Evolutionary conservation across 2,888 invertebrate species (phyloP), one percentile per base, ranked within the genome.

Genomic region (Shargacucullia verbasci): DNA sequence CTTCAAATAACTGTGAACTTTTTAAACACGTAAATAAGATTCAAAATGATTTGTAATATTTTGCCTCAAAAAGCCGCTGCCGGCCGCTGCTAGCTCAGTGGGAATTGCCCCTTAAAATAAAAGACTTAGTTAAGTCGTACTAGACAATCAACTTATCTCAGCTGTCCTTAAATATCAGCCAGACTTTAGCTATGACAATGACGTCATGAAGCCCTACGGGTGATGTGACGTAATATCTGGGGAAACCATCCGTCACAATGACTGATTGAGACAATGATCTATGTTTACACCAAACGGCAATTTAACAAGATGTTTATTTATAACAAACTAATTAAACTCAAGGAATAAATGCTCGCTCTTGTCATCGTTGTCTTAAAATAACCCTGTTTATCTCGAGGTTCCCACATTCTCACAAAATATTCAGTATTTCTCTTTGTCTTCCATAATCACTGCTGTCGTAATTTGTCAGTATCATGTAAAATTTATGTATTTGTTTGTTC

Each of bases 401-500:
- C 40, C 40, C 41, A 57, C 49, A 62, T 38, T 46, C 35, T 39
- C 20, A 27, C 31, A 48, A 70, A 62, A 41, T 48, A 45, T 49
- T 39, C 46, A 25, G 12, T 38, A 20, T 4, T 10, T 27, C 13
- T 43, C 7, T 11, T 35, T 14, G 1, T 8, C 14, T 13, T 43
- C 25, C 33, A 27, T 48, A 52, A 70, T 44, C 48, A 47, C 12
- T 41, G 3, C 25, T 70, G 52, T 49, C 48, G 47, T 58, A 47
- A 66, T 64, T 56, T 41, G 58, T 63, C 65, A 53, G 48, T 35
- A 6, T 27, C 7, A 31, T 48, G 13, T 52, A 33, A 62, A 46
- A 69, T 66, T 50, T 65, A 50, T 70, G 47, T 70, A 41, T 44
- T 31, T 35, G 45, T 66, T 46, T 52, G 64, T 63, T 41, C 48